Percentiles rank a stretch among this genome's conserved stretches.
Evolutionary conservation across 2,797 vertebrate species (phyloP).

Genomic region (Tinamus major): DNA sequence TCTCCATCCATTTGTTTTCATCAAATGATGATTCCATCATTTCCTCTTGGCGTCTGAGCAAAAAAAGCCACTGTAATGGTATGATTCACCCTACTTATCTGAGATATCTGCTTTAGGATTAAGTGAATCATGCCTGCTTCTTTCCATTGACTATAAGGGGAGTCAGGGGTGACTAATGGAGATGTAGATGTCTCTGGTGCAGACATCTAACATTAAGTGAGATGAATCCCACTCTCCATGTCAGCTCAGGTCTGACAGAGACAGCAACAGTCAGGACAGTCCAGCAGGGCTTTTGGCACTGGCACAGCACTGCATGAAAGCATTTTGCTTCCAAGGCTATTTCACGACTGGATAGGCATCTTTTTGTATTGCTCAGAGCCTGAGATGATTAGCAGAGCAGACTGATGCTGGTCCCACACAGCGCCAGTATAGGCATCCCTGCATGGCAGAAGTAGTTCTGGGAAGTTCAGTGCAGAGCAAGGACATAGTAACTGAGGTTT

Average conservation of each 20-base stretch:
- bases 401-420: not conserved
- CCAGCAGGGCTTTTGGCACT: slow-evolving; percentile 39
- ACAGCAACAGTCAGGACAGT: not conserved
- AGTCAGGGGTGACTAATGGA: slow-evolving; percentile 50
- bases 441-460: not conserved
- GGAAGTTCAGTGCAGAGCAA: not conserved
- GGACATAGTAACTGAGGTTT: not conserved
- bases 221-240: slow-evolving; percentile 12
- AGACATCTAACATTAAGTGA: slow-evolving; percentile 28
- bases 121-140: slow-evolving; percentile 45
- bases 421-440: not conserved
- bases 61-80: slow-evolving; percentile 11
- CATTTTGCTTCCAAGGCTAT: not conserved
- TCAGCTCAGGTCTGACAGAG: slow-evolving; percentile 14
- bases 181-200: slow-evolving; percentile 10
- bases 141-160: slow-evolving; percentile 24
- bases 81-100: slow-evolving; percentile 47
- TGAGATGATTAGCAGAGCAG: not conserved
- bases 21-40: not conserved
- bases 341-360: not conserved
- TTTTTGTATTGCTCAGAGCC: not conserved
- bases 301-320: not conserved
- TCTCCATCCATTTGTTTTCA: not conserved
- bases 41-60: not conserved
- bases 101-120: slow-evolving; percentile 24